Evolutionary conservation across 2,888 invertebrate genomes (phyloP), one percentile per base, ranked within the genome.

Genomic region (Stenotaenia linearis): DNA sequence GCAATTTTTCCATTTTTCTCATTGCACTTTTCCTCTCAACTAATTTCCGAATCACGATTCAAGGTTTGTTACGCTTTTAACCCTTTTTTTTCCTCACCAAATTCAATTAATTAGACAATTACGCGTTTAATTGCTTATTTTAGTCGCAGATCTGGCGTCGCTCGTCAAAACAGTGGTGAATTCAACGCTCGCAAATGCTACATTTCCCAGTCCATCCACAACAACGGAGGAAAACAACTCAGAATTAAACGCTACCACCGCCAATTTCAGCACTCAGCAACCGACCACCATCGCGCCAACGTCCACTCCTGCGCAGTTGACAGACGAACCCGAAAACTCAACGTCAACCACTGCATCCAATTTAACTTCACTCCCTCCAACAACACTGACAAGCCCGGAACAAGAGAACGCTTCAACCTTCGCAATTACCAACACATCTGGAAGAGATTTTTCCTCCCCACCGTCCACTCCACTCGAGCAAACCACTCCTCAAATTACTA

Each of bases 401-500:
- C 23, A 23, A 69, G 25, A 28, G 69, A 25, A 10, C 69, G 10
- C 69, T 28, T 69, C 69, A 28, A 69, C 7, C 45, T 7, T 18
- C 45, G 18, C n/a, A 3, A 23, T n/a, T n/a, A 12, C 3, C 28
- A 69, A 28, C 56, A 28, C 69, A 69, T 69, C 28, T 69, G 69
- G 12, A 69, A 69, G 25, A 1, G 69, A 69, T 69, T 69, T 12
- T 12, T 15, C 69, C 69, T 25, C 25, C 69, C 10, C 69, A 25
- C 69, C 69, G 69, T 69, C 69, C 69, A 69, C 69, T 69, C 9
- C 69, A 0, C 69, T n/a, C 28, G 69, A 69, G n/a, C 28, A 1
- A 12, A 69, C 69, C 69, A 69, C 69, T 69, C 15, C 69, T 69
- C 69, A 69, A 69, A n/a, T 69, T 28, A 69, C 69, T n/a, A 12